These are phyloP conservation scores for Pseudopodoces humilis DNA, from an alignment of 2,113 vertebrate genomes.

Conservation along the genomic window DNA sequence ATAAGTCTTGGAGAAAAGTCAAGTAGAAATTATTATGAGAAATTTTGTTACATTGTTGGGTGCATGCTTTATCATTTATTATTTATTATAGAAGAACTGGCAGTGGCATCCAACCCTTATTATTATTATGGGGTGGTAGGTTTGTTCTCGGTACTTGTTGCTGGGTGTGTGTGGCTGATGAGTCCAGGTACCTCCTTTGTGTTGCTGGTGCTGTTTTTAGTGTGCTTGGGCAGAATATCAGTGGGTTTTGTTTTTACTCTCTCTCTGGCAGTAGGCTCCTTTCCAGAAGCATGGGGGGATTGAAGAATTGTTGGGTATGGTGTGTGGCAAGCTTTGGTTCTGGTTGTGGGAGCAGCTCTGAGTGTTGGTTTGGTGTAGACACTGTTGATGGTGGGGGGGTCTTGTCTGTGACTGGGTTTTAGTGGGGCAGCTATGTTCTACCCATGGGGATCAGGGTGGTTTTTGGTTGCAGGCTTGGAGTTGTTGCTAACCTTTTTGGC, in stretches of 20 bases:
- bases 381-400: too few relatives aligned
- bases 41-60: background rate
- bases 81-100: background rate
- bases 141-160: background rate
- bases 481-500: background rate
- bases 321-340: accelerated
- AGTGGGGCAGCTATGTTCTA: too few relatives aligned
- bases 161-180: background rate
- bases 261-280: background rate
- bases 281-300: background rate
- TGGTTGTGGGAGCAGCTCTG: background rate
- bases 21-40: background rate
- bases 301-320: too few relatives aligned
- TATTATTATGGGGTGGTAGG: background rate
- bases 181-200: background rate
- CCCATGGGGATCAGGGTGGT: background rate
- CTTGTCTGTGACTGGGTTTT: background rate
- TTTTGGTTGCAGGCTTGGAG: background rate
- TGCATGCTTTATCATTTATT: background rate
- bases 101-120: accelerated
- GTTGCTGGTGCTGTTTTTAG: background rate
- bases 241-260: background rate
- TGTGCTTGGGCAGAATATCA: background rate
- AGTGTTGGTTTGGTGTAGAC: background rate
- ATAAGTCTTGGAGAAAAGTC: background rate